Percentiles rank a stretch among this genome's conserved stretches.
Conservation (phyloP, 2,888 invertebrate species). For the Spicauda simplicius region DNA sequence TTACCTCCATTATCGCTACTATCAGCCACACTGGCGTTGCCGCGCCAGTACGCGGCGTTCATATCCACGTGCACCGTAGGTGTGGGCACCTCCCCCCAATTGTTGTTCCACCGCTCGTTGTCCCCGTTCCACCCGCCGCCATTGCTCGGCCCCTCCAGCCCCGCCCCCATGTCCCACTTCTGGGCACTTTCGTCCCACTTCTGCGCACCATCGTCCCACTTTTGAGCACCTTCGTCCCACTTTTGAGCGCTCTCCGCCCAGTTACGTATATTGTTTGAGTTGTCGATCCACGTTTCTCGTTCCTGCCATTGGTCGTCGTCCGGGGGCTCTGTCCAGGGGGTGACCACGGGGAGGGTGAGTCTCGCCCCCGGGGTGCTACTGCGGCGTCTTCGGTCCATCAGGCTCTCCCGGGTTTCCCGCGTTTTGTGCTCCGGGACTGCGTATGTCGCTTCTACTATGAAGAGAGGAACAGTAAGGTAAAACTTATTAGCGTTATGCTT, state of each 20-base stretch:
- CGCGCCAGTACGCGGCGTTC: conserved; percentile 75
- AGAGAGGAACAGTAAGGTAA: background rate
- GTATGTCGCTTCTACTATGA: conserved; percentile 72
- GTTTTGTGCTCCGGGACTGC: conserved; percentile 75
- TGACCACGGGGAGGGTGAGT: conserved; percentile 63
- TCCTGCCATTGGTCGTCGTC: conserved; percentile 54
- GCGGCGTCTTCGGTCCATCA: conserved; percentile 70
- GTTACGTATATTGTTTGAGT: conserved; percentile 59
- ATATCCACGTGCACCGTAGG: conserved; percentile 77
- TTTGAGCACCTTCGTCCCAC: conserved; percentile 59
- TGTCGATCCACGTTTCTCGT: conserved; percentile 70
- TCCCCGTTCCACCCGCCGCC: conserved; percentile 62
- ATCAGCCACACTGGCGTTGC: conserved; percentile 74
- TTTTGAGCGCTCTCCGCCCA: conserved; percentile 72
- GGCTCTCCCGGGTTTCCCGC: conserved; percentile 63
- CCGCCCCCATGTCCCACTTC: conserved; percentile 53
- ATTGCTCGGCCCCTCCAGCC: conserved; percentile 57
- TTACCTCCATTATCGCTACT: conserved; percentile 82
- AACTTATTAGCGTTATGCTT: too few species aligned
- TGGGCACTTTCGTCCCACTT: conserved; percentile 70
- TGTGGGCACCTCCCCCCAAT: conserved; percentile 75
- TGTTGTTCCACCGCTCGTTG: conserved; percentile 62
- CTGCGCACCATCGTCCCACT: conserved; percentile 55
- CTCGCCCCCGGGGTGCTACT: conserved; percentile 74
- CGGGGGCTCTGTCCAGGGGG: conserved; percentile 55